Evolutionary conservation across 2,888 invertebrate genomes (phyloP).

Genomic region (Lissonota sp.): DNA sequence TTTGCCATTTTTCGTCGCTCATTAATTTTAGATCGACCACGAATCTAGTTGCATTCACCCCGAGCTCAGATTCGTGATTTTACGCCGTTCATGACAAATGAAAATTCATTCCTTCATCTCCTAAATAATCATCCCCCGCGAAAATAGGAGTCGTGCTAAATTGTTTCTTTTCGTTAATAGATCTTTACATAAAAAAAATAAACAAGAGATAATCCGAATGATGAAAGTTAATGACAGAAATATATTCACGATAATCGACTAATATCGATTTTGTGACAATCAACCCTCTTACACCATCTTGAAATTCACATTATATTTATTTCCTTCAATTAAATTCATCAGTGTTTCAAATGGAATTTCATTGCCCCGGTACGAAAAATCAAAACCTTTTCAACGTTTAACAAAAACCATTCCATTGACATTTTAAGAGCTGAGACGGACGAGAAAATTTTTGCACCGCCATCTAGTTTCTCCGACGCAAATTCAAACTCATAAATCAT

Average conservation of each 20-base stretch:
- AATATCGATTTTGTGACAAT: not conserved
- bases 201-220: not conserved
- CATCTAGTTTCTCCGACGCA: too few relatives aligned
- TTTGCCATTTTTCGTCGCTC: slow-evolving; percentile 72
- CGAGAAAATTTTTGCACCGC: too few relatives aligned
- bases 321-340: not conserved
- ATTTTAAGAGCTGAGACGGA: too few relatives aligned
- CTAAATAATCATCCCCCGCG: not conserved
- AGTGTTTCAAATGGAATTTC: too few relatives aligned
- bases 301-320: not conserved
- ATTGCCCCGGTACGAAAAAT: too few relatives aligned
- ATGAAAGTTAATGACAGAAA: not conserved
- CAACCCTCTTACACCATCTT: not conserved
- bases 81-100: not conserved
- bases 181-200: slow-evolving; percentile 1
- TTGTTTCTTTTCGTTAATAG: not conserved
- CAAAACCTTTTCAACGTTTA: too few relatives aligned
- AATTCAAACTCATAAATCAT: too few relatives aligned
- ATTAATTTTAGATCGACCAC: slow-evolving; percentile 55
- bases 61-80: not conserved
- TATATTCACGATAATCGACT: not conserved
- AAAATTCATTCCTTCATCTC: too few relatives aligned
- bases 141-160: not conserved
- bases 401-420: too few relatives aligned
- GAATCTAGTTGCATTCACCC: not conserved